Evolutionary conservation across 2,888 invertebrate species (phyloP).

Genomic region (Scaptomyza caliginosa): DNA sequence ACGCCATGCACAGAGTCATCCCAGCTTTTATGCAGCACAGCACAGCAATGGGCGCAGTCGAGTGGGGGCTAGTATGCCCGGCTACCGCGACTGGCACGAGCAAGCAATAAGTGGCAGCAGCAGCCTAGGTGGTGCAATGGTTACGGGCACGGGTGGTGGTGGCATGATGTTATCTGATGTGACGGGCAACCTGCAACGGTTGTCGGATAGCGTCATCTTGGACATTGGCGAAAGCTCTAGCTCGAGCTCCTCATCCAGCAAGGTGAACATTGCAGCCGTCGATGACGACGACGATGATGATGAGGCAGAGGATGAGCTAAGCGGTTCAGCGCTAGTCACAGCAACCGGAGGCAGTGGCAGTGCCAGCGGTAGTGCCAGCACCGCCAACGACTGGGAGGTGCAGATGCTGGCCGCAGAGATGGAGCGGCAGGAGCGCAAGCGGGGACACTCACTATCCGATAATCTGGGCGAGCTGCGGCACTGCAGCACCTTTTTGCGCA

Average conservation of each 20-base stretch:
- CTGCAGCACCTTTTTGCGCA: constrained; percentile 70
- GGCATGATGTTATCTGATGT: constrained; percentile 76
- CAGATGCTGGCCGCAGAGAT: constrained; percentile 91
- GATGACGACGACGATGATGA: constrained; percentile 58
- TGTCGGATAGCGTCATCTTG: constrained; percentile 83
- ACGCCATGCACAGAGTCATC: constrained; percentile 69
- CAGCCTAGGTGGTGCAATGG: background rate
- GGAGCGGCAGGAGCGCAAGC: constrained; percentile 85
- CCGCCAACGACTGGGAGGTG: constrained; percentile 89
- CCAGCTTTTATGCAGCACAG: constrained; percentile 59
- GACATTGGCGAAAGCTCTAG: constrained; percentile 82
- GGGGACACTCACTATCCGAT: constrained; percentile 80
- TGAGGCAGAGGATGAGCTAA: constrained; percentile 71
- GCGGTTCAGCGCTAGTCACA: constrained; percentile 38
- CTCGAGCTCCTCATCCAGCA: constrained; percentile 80
- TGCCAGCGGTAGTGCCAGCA: constrained; percentile 5
- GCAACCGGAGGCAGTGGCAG: constrained; percentile 4
- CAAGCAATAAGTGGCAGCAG: constrained; percentile 14
- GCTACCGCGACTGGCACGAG: constrained; percentile 66
- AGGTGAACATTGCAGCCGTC: constrained; percentile 73
- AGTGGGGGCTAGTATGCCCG: constrained; percentile 14
- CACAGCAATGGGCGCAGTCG: constrained; percentile 53
- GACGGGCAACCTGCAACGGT: constrained; percentile 84
- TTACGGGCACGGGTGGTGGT: background rate
- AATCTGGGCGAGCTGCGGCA: constrained; percentile 73